Conservation (phyloP, 2,888 invertebrate genomes). For the Papilio protenor region DNA sequence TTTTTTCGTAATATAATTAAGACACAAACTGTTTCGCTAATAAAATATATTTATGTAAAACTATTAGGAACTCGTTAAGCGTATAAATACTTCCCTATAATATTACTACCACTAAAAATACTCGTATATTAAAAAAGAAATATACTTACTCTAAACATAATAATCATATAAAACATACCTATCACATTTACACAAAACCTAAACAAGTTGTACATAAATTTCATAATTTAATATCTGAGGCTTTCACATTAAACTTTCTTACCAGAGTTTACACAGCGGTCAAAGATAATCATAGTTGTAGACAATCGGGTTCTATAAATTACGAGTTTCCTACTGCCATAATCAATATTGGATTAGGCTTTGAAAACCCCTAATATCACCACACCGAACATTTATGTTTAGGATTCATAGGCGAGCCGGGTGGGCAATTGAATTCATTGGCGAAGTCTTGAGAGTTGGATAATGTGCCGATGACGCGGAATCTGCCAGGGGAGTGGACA, state of each 20-base stretch:
- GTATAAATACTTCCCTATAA: constrained; percentile 1
- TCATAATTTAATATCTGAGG: too few species aligned
- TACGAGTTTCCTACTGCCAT: not conserved
- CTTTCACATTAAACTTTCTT: too few species aligned
- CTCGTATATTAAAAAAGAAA: constrained; percentile 25
- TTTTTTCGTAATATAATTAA: not conserved
- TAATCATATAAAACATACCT: constrained; percentile 21
- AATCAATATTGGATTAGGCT: not conserved
- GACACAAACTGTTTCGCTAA: not conserved
- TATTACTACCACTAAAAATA: constrained; percentile 16
- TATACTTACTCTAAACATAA: constrained; percentile 43
- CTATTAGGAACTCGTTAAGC: constrained; percentile 32
- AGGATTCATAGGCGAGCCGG: constrained; percentile 92
- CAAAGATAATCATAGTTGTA: too few species aligned
- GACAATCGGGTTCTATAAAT: too few species aligned
- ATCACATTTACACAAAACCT: constrained; percentile 1
- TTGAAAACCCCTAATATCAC: constrained; percentile 65
- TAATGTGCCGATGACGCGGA: not conserved
- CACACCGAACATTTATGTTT: constrained; percentile 90
- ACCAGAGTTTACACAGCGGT: too few species aligned
- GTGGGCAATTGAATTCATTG: constrained; percentile 87
- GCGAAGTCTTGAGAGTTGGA: constrained; percentile 87
- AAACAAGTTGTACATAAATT: not conserved
- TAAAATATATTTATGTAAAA: constrained; percentile 28
- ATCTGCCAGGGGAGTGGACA: constrained; percentile 91